Evolutionary conservation across 2,113 vertebrate genomes (phyloP).

Genomic region (Pimephales promelas): DNA sequence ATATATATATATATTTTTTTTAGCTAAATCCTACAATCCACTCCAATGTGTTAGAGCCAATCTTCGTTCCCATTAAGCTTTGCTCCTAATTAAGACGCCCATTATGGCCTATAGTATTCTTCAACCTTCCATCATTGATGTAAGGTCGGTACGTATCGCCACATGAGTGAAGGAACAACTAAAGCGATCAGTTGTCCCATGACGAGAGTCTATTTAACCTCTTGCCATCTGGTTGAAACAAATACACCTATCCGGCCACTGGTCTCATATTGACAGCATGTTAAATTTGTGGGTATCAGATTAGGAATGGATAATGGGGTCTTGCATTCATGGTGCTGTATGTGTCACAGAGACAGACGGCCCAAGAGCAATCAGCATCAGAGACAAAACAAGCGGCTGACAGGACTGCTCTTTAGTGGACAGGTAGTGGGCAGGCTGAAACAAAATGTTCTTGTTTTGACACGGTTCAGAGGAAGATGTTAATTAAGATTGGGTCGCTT

Average conservation of each 20-base stretch:
- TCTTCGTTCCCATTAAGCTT: conserved; percentile 37
- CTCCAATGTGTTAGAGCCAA: neutral
- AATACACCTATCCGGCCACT: conserved; percentile 39
- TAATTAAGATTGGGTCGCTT: conserved; percentile 60
- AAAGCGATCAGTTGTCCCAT: conserved; percentile 54
- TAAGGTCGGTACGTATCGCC: conserved; percentile 53
- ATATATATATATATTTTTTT: neutral
- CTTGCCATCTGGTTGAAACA: conserved; percentile 39
- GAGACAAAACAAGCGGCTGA: conserved; percentile 15
- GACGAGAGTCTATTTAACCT: conserved; percentile 34
- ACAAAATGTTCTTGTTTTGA: conserved; percentile 54
- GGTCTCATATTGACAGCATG: conserved; percentile 49
- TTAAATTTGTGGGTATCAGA: conserved; percentile 43
- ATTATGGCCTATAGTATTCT: neutral
- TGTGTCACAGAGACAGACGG: conserved; percentile 39
- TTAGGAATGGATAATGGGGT: conserved; percentile 40
- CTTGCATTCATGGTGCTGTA: conserved; percentile 33
- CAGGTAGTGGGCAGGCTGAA: conserved; percentile 38
- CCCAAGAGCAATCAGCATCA: conserved; percentile 21
- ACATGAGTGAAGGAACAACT: conserved; percentile 41
- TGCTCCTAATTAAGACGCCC: neutral
- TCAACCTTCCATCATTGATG: neutral
- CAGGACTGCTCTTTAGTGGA: conserved; percentile 44
- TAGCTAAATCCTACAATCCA: neutral
- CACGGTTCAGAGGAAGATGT: conserved; percentile 55